phyloP scores from a whole-genome alignment of 2,113 vertebrate species.

The Rhinichthys klamathensis region DNA sequence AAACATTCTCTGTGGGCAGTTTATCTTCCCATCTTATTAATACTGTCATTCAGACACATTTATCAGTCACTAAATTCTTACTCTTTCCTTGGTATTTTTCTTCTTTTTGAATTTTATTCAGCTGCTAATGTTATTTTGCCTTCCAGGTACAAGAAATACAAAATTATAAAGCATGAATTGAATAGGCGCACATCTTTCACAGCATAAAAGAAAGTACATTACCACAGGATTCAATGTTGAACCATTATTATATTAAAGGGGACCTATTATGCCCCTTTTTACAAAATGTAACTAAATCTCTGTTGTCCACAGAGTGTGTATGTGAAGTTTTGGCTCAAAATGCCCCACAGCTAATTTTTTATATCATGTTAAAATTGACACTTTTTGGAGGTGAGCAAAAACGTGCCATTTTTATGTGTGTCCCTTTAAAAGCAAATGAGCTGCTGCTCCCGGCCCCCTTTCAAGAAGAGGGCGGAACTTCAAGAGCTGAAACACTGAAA shows the following conservation, averaged over 20 bases:
- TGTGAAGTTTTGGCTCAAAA: too few species aligned
- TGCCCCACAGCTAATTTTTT: too few species aligned
- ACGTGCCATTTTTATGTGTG: too few species aligned
- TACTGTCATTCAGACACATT: background rate
- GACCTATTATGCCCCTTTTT: too few species aligned
- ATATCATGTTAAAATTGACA: too few species aligned
- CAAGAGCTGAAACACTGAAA: too few species aligned
- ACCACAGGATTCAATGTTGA: background rate
- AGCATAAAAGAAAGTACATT: background rate
- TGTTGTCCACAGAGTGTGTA: too few species aligned
- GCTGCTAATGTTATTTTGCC: background rate
- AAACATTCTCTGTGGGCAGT: background rate
- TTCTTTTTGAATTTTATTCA: background rate
- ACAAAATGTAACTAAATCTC: too few species aligned
- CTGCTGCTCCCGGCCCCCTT: too few species aligned
- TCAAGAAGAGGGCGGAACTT: too few species aligned
- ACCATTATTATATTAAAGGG: background rate
- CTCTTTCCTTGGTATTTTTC: background rate
- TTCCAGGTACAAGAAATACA: background rate
- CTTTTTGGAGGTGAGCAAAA: too few species aligned
- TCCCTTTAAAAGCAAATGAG: too few species aligned
- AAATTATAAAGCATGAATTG: background rate
- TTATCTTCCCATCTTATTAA: background rate
- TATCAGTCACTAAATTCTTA: background rate
- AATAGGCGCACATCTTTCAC: background rate